These are phyloP conservation scores for Eubasilissa splendida DNA, from an alignment of 2,888 invertebrate genomes.

Conservation along the genomic window DNA sequence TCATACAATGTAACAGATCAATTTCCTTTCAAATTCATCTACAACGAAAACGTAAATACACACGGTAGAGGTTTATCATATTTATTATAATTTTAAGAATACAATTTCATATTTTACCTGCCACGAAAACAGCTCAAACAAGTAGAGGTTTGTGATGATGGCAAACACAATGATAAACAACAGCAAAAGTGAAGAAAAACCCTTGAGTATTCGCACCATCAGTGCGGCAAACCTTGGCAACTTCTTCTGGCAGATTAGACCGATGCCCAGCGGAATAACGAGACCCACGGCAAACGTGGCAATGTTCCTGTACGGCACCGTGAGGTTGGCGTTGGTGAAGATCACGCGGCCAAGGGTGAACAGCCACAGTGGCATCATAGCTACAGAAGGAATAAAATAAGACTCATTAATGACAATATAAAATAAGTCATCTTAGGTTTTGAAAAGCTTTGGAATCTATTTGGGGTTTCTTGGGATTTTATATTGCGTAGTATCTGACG, in stretches of 20 bases:
- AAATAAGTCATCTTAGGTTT: too few relatives aligned
- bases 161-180: constrained; percentile 90
- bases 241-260: constrained; percentile 78
- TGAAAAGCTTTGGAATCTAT: too few relatives aligned
- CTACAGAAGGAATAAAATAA: constrained; percentile 66
- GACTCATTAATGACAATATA: too few relatives aligned
- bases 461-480: too few relatives aligned
- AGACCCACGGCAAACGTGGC: constrained; percentile 82
- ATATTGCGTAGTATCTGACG: too few relatives aligned
- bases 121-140: constrained; percentile 92
- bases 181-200: constrained; percentile 85
- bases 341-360: constrained; percentile 88
- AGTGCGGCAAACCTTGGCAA: constrained; percentile 79
- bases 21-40: too few relatives aligned
- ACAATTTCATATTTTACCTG: constrained; percentile 70
- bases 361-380: constrained; percentile 92
- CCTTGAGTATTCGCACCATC: constrained; percentile 87
- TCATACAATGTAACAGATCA: too few relatives aligned
- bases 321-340: constrained; percentile 80
- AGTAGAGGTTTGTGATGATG: constrained; percentile 89
- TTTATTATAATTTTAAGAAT: too few relatives aligned
- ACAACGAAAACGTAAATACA: too few relatives aligned
- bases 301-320: constrained; percentile 86
- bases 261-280: constrained; percentile 83
- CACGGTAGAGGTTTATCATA: too few relatives aligned